phyloP scores from a whole-genome alignment of 1,140 invertebrate species.

The Lepidotrigona ventralis region DNA sequence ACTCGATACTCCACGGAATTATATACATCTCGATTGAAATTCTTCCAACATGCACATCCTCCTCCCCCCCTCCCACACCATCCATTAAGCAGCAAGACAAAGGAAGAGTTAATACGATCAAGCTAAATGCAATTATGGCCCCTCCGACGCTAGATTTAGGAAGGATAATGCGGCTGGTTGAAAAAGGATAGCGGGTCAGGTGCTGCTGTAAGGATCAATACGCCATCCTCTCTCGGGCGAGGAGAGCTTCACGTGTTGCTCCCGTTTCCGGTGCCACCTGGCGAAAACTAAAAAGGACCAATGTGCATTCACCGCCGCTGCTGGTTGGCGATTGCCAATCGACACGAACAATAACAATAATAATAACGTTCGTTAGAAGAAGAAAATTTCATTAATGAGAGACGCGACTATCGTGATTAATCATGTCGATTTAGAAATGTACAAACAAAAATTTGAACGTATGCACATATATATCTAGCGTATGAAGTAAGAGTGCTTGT shows the following conservation, averaged over 20 bases:
- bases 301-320: slow-evolving; percentile 1
- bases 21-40: neutral
- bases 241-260: slow-evolving; percentile 47
- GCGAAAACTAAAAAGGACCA: slow-evolving; percentile 26
- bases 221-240: slow-evolving; percentile 42
- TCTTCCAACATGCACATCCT: neutral
- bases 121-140: slow-evolving; percentile 32
- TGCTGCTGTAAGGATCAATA: slow-evolving; percentile 49
- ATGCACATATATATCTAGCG: too few relatives aligned
- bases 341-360: too few relatives aligned
- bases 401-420: too few relatives aligned
- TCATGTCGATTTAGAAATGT: too few relatives aligned
- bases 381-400: too few relatives aligned
- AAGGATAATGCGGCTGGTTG: slow-evolving; percentile 36
- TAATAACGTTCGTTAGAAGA: too few relatives aligned
- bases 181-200: slow-evolving; percentile 44
- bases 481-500: too few relatives aligned
- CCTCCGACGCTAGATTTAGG: slow-evolving; percentile 21
- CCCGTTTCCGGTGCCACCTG: slow-evolving; percentile 46
- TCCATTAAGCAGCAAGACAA: neutral
- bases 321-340: neutral
- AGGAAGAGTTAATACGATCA: slow-evolving; percentile 21
- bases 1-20: neutral
- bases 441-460: too few relatives aligned
- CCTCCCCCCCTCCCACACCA: neutral